These are phyloP conservation scores for Sesamia inferens DNA, from an alignment of 2,888 invertebrate genomes.

Conservation along the genomic window DNA sequence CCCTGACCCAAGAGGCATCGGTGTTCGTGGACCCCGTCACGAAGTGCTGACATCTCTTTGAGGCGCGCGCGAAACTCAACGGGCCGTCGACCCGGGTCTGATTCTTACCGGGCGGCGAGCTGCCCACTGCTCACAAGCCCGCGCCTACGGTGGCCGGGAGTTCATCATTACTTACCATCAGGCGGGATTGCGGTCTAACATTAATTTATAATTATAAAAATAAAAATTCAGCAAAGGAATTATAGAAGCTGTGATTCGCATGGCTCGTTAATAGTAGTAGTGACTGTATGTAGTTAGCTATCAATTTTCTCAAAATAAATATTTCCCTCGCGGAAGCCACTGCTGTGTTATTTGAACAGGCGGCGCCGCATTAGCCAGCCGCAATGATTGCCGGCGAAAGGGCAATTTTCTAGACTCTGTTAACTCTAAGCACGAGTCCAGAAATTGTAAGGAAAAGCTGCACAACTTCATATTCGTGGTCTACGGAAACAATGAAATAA, in stretches of 20 bases:
- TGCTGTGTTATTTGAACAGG: slow-evolving; percentile 82
- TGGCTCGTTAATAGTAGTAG: slow-evolving; percentile 76
- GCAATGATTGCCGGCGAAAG: slow-evolving; percentile 84
- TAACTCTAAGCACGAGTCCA: slow-evolving; percentile 82
- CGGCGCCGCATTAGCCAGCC: slow-evolving; percentile 80
- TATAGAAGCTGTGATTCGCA: slow-evolving; percentile 62
- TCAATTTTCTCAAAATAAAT: slow-evolving; percentile 86
- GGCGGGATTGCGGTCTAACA: too few relatives aligned
- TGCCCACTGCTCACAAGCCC: too few relatives aligned
- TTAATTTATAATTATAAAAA: background rate
- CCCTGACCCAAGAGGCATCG: too few relatives aligned
- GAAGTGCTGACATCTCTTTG: too few relatives aligned
- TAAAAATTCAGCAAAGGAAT: slow-evolving; percentile 60
- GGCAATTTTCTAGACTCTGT: slow-evolving; percentile 85
- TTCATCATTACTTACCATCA: too few relatives aligned
- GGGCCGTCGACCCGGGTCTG: too few relatives aligned
- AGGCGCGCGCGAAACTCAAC: too few relatives aligned
- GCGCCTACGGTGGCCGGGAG: too few relatives aligned
- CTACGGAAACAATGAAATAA: slow-evolving; percentile 81
- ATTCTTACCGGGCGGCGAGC: too few relatives aligned
- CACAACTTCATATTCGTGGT: slow-evolving; percentile 76
- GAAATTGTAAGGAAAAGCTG: slow-evolving; percentile 79
- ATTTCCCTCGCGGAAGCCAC: slow-evolving; percentile 85
- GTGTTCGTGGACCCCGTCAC: too few relatives aligned
- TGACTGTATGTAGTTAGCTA: slow-evolving; percentile 72